Base-by-base conservation (phyloP, 2,888 invertebrate genomes). In the Matsumyia berberina region DNA sequence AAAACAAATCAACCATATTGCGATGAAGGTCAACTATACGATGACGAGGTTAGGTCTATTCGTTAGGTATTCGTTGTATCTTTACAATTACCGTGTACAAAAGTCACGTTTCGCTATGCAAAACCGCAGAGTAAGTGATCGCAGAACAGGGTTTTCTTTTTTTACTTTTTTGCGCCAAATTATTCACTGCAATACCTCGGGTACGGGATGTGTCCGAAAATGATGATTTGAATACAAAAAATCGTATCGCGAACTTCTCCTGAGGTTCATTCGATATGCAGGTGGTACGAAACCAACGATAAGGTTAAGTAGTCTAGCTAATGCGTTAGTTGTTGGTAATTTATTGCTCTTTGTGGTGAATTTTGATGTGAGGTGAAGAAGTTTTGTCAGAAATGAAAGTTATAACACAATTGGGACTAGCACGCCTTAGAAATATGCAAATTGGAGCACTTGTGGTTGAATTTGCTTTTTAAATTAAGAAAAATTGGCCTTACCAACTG, bases 51-150 rank as follows among this genome's bases (percentile, higher is more conserved):
- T 46, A 46, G 46, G 46, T 24, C 5, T 12, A 5, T 15, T 7
- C 17, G 17, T 44, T 44, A 8, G 8, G 9, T 44, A 8, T 17
- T 44, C 19, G 11, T 24, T 53, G n/a, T 12, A 42, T 62, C 46
- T 62, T 11, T 29, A 44, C 44, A 46, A 33, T 46, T 15, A 46
- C 39, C 31, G 17, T 15, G 62, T 7, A 46, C 31, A 46, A 33
- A 62, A 29, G 62, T 62, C 62, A 62, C 62, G 62, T 46, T 46
- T 42, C 44, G 44, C 62, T 17, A 46, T 44, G 42, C 5, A 62
- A 44, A 62, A 17, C 62, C 44, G 31, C 44, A 62, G 17, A 58
- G 31, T 42, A 42, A 29, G 5, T 24, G 17, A 46, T 24, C 11
- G 9, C 11, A 46, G 17, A 19, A 46, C 9, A 46, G 24, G 11